phyloP scores from a whole-genome alignment of 2,113 vertebrate genomes.

The Hippocampus mohnikei region DNA sequence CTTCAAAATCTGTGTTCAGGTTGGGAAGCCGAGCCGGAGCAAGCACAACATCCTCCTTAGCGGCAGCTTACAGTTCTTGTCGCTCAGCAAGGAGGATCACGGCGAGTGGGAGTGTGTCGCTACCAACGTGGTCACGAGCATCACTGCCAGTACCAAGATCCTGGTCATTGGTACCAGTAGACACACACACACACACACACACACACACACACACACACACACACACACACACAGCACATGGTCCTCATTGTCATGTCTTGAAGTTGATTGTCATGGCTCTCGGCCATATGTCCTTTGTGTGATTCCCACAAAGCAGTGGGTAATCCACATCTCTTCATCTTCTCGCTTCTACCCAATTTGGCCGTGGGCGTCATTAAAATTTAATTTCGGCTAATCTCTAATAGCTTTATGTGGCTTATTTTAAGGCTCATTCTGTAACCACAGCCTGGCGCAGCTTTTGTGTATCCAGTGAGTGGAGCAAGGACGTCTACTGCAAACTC shows the following conservation, averaged over 20 bases:
- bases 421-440: conserved; percentile 23
- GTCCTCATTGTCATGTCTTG: conserved; percentile 16
- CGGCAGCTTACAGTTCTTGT: conserved; percentile 93
- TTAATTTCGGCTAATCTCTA: conserved; percentile 40
- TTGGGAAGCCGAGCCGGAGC: conserved; percentile 98
- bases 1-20: conserved; percentile 71
- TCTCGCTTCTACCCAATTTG: conserved; percentile 19
- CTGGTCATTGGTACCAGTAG: conserved; percentile 86
- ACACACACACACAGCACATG: neutral
- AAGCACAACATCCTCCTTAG: conserved; percentile 95
- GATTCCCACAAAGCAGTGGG: conserved; percentile 15
- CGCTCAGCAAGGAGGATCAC: conserved; percentile 97
- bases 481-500: conserved; percentile 20
- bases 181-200: conserved; percentile 3
- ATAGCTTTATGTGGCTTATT: conserved; percentile 33
- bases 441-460: conserved; percentile 15
- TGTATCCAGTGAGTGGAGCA: conserved; percentile 24
- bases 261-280: conserved; percentile 14
- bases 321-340: conserved; percentile 27
- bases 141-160: conserved; percentile 98
- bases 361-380: conserved; percentile 42
- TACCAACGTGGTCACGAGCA: conserved; percentile 97
- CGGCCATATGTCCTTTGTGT: conserved; percentile 15
- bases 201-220: conserved; percentile 1
- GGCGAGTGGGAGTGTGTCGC: conserved; percentile 99